Evolutionary conservation across 1,140 invertebrate species (phyloP), one percentile per base, ranked within the genome.

Genomic region (Drepana arcuata): DNA sequence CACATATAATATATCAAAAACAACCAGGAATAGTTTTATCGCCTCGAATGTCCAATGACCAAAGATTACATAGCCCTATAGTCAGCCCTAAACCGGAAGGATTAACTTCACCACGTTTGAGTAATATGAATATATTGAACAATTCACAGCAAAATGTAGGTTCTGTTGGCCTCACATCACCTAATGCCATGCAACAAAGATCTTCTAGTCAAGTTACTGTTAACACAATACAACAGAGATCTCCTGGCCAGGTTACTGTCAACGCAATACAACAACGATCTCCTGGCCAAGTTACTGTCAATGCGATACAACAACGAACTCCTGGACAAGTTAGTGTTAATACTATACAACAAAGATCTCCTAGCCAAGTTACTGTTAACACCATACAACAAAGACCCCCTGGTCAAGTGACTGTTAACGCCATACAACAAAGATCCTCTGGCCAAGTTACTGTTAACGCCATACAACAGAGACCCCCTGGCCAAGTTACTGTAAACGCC

Each of bases 1-100:
- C 68, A 25, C 84, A 87, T 54, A 83, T 87, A 40, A 60, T 86
- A 27, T 85, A 86, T 53, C 85, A 86, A 55, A 83, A 83, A 39
- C 81, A 66, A 31, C 71, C 72, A 33, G 66, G 80, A 1, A 77
- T 87, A 39, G 78, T 86, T 7, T 72, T 87, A 40, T 87, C 84
- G 11, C 84, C 84, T 12, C 56, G 80, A 50, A 72, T 77, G 36
- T 38, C 62, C 14, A 63, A 39, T 41, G 83, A 85, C 48, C 48
- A 67, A 10, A 60, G 73, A 53, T 37, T 83, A 26, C 67, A 75
- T 26, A 83, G 73, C 43, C 82, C 83, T 7, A 83, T 83, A 60
- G 35, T 53, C 12, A 70, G 41, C 33, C 46, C 68, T 24, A 72
- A 72, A 51, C 38, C 57, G 16, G 83, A 84, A 38, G 53, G 54